Evolutionary conservation across 2,888 invertebrate species (phyloP).

Genomic region (Campaea margaritaria): DNA sequence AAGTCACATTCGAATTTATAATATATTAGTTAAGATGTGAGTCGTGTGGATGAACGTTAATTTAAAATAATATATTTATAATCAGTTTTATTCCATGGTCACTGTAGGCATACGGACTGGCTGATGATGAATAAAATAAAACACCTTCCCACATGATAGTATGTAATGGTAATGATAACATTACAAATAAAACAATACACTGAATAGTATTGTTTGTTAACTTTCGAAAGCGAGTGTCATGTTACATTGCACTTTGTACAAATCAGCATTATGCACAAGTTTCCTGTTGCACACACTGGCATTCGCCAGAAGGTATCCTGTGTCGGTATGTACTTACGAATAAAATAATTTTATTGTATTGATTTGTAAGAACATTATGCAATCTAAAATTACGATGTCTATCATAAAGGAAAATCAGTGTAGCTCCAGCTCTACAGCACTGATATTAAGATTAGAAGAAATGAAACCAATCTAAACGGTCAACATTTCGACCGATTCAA

Average conservation of each 20-base stretch:
- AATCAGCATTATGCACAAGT: slow-evolving; percentile 62
- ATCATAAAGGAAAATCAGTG: not conserved
- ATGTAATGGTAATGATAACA: no score
- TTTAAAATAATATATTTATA: no score
- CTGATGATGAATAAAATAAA: not conserved
- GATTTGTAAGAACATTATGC: not conserved
- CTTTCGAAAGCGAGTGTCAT: slow-evolving; percentile 49
- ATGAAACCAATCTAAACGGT: no score
- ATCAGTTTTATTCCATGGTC: no score
- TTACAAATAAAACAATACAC: slow-evolving; percentile 51
- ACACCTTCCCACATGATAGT: no score
- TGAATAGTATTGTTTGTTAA: slow-evolving; percentile 57
- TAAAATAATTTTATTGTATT: not conserved
- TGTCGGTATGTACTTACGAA: slow-evolving; percentile 3
- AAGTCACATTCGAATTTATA: no score
- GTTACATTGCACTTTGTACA: slow-evolving; percentile 60
- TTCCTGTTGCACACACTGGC: slow-evolving; percentile 59
- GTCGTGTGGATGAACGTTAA: no score
- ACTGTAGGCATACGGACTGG: not conserved
- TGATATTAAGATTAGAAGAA: slow-evolving; percentile 1
- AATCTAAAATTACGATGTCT: not conserved
- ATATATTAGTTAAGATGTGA: no score
- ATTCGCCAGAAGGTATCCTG: slow-evolving; percentile 24
- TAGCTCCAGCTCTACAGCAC: not conserved
- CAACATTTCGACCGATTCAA: slow-evolving; percentile 34